phyloP scores from a whole-genome alignment of 2,888 invertebrate genomes.

The Hymenopus coronatus region DNA sequence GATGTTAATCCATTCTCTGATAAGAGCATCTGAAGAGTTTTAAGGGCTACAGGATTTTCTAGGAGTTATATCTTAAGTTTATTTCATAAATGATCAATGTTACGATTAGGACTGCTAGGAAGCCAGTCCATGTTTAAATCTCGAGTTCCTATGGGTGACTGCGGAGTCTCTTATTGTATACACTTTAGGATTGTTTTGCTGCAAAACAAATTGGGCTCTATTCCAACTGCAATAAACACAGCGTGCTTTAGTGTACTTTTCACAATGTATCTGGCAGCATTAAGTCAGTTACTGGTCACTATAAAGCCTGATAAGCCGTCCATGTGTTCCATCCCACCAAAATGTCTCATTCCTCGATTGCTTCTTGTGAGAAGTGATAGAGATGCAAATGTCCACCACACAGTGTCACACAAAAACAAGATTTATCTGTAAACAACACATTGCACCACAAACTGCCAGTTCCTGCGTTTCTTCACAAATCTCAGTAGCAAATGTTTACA shows the following conservation, averaged over 20 bases:
- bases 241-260: not conserved
- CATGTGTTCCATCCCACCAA: not conserved
- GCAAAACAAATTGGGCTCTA: not conserved
- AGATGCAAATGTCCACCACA: not conserved
- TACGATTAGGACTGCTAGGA: not conserved
- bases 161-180: not conserved
- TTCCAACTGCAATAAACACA: not conserved
- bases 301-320: not conserved
- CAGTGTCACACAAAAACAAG: slow-evolving; percentile 26
- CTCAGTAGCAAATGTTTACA: not conserved
- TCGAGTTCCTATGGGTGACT: not conserved
- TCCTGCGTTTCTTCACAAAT: not conserved
- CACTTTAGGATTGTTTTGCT: not conserved
- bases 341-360: not conserved
- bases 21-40: not conserved
- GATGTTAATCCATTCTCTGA: not conserved
- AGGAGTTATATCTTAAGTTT: not conserved
- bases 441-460: not conserved
- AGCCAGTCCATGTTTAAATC: not conserved
- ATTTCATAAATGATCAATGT: no score
- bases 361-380: not conserved
- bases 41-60: not conserved
- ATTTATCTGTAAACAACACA: slow-evolving; percentile 25
- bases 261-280: not conserved
- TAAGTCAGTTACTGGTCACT: not conserved